Evolutionary conservation across 2,797 vertebrate genomes (phyloP).

Genomic region (Mallotus villosus): DNA sequence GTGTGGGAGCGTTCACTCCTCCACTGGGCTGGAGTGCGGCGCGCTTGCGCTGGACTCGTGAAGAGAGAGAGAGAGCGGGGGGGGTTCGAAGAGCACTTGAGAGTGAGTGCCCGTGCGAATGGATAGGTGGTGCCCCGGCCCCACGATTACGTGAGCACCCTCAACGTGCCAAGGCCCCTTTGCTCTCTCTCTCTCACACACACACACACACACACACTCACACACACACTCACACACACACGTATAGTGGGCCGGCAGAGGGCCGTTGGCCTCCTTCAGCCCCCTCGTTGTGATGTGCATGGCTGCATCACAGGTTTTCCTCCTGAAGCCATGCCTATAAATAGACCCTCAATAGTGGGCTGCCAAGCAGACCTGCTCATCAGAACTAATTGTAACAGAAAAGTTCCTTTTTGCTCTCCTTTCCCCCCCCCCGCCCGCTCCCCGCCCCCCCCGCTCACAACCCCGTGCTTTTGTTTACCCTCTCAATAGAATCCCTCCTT

Average conservation of each 20-base stretch:
- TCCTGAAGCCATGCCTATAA: slow-evolving; percentile 57
- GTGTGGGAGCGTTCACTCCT: not conserved
- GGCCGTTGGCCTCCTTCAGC: slow-evolving; percentile 15
- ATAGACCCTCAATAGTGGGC: slow-evolving; percentile 53
- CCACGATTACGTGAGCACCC: not conserved
- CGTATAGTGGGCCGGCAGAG: not conserved
- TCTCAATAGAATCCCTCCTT: slow-evolving; percentile 17
- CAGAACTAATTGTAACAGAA: slow-evolving; percentile 61
- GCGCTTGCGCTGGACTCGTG: too few relatives aligned
- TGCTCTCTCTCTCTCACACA: not conserved
- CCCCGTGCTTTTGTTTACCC: slow-evolving; percentile 12
- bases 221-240: slow-evolving; percentile 9
- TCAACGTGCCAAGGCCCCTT: not conserved
- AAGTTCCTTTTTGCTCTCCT: slow-evolving; percentile 30
- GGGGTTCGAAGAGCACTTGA: not conserved
- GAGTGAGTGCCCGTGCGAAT: not conserved
- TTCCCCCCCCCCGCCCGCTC: slow-evolving; percentile 11
- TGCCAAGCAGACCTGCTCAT: slow-evolving; percentile 60
- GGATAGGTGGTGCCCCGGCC: slow-evolving; percentile 6
- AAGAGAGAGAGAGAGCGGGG: not conserved
- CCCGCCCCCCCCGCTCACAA: slow-evolving; percentile 11
- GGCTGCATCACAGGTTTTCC: slow-evolving; percentile 56
- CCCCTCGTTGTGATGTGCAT: slow-evolving; percentile 46
- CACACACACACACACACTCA: not conserved
- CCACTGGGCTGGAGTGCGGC: too few relatives aligned